These are phyloP conservation scores for Brienomyrus longianalis DNA, from an alignment of 2,113 vertebrate species.

Conservation along the genomic window DNA sequence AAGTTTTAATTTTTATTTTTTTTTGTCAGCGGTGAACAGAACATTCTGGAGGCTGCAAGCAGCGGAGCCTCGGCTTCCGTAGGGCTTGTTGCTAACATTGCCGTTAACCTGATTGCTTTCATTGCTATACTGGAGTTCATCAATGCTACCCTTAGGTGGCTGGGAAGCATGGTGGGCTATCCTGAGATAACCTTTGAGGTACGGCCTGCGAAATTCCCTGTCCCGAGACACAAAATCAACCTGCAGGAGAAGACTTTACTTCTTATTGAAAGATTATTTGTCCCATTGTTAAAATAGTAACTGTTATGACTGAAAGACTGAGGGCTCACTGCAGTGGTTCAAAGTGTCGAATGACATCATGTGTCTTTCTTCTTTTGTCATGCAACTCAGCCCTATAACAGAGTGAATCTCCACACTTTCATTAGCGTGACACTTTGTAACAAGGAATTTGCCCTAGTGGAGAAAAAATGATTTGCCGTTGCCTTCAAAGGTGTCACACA, in stretches of 20 bases:
- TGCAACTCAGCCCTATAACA: not conserved
- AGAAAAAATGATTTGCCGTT: not conserved
- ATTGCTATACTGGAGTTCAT: constrained; percentile 79
- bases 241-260: not conserved
- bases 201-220: not conserved
- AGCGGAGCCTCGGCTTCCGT: constrained; percentile 74
- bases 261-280: not conserved
- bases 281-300: not conserved
- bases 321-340: not conserved
- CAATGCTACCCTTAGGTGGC: constrained; percentile 73
- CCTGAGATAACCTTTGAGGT: constrained; percentile 81
- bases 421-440: not conserved
- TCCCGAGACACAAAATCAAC: not conserved
- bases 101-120: constrained; percentile 82
- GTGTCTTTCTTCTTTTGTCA: not conserved
- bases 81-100: constrained; percentile 78
- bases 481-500: not conserved
- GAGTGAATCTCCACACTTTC: not conserved
- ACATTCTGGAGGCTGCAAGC: constrained; percentile 84
- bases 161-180: constrained; percentile 78
- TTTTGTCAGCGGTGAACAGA: constrained; percentile 67
- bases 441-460: not conserved
- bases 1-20: not conserved
- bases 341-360: not conserved
- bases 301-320: not conserved